Base-by-base conservation (phyloP, 2,113 vertebrate genomes). In the Heterotilapia buettikoferi region DNA sequence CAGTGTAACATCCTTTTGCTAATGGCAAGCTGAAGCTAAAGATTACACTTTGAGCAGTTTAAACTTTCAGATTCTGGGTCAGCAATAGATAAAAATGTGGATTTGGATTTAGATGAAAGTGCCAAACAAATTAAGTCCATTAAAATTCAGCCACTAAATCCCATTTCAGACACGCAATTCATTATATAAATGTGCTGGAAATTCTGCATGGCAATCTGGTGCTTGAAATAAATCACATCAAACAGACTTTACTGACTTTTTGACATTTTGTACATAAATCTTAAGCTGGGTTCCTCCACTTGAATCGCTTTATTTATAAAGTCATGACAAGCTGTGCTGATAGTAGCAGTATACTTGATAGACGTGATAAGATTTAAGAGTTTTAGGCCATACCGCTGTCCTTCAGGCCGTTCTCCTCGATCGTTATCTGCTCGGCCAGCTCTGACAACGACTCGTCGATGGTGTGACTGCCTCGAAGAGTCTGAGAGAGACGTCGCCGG, bases 381-480 rank as follows among this genome's bases (percentile, higher is more conserved):
- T 68, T 13, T 68, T 38, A 68, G 24, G 86, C 88, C 96, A 97
- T 95, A 99, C 98, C 98, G 0, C 97, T 98, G 95, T 99, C 98
- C 93, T 98, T 99, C 91, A 97, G 97, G 89, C 97, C 98, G 79
- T 97, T 99, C 94, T 99, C 98, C 95, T 99, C 98, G 63, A 99
- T 97, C 29, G 98, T 99, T 97, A 99, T 99, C 96, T 99, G 98
- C 92, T 99, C 98, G 10, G 98, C 98, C 91, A 99, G 92, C 95
- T 99, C 98, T 33, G 98, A 99, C 83, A 99, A 95, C 0, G 98
- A 99, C 91, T 99, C 98, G 94, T 99, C 98, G 16, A 99, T 98
- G 84, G 98, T 98, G 96, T 98, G 98, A 95, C 98, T 99, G 90
- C 98, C 98, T 92, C 98, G 96, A 86, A 99, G 96, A 2, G 98